phyloP scores from a whole-genome alignment of 2,113 vertebrate species.

The Tauraco erythrolophus region DNA sequence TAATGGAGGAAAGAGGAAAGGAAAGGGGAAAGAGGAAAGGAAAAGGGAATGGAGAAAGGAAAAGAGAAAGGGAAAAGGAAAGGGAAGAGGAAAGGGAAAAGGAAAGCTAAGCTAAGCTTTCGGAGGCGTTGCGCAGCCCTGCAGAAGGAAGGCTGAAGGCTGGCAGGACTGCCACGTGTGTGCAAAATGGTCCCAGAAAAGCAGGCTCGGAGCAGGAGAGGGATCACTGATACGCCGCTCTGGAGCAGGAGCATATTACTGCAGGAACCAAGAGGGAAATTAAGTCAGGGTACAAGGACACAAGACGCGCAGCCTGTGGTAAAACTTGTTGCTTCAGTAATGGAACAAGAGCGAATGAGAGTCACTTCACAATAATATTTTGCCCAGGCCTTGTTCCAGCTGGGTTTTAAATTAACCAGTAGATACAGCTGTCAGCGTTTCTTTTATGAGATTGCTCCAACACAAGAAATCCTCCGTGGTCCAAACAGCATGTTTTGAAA shows the following conservation, averaged over 20 bases:
- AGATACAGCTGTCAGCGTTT: conserved; percentile 41
- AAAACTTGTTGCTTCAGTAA: conserved; percentile 45
- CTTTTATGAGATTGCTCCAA: conserved; percentile 39
- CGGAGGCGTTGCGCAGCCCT: background rate
- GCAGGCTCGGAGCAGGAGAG: background rate
- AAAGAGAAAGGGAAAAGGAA: background rate
- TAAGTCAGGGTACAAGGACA: background rate
- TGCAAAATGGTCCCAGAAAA: background rate
- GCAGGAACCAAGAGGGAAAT: conserved; percentile 26
- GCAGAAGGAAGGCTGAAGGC: background rate
- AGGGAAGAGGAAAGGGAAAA: background rate
- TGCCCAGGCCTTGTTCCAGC: conserved; percentile 42
- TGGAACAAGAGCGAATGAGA: background rate
- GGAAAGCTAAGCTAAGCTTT: no score
- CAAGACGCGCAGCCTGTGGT: background rate
- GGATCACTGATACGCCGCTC: fast-evolving
- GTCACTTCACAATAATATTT: conserved; percentile 30
- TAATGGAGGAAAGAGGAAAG: background rate
- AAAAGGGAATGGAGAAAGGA: background rate
- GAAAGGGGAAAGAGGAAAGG: background rate
- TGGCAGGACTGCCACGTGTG: background rate
- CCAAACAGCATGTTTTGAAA: background rate
- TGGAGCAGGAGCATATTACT: background rate
- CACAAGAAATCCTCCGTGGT: conserved; percentile 15
- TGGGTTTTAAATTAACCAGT: conserved; percentile 60